Evolutionary conservation across 2,113 vertebrate genomes (phyloP), one percentile per base, ranked within the genome.

Genomic region (Nymphicus hollandicus): DNA sequence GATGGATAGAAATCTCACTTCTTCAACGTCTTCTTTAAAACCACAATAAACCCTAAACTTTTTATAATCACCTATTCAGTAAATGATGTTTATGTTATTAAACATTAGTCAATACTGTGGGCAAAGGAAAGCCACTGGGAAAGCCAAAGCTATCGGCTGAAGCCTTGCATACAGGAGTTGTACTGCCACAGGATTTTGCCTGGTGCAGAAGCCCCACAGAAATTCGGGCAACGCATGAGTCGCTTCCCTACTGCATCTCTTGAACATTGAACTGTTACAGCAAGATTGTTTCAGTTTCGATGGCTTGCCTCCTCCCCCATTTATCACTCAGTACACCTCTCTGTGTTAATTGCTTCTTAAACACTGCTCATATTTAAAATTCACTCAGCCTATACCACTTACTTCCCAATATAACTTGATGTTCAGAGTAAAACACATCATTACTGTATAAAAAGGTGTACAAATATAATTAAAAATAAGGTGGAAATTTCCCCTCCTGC

Each of bases 321-420:
- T 95, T 85, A 89, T 86, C 93, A 85, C 84, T 55, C 84, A 68
- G 60, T 53, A 71, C 46, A 95, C 60, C 78, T 92, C 87, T 92
- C 58, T 33, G 74, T 0, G 29, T 80, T 96, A 95, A 97, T 77
- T 95, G 95, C 77, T 92, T 97, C 95, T 92, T 89, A 97, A 96
- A 94, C 49, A 79, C 7, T 53, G 88, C 86, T 96, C 77, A 85
- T 53, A 43, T 58, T 95, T 96, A 92, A 92, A 88, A 96, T 95
- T 91, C 92, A 60, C 52, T 94, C 93, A 81, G 91, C 35, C 72
- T 79, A 63, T 87, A 79, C 44, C 53, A 82, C 91, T 93, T 93
- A 94, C 72, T 89, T 94, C 49, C 95, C 91, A 93, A 81, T 86
- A 69, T 91, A 97, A 95, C 94, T 74, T 83, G 58, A 96, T 86